Evolutionary conservation across 2,888 invertebrate genomes (phyloP).

Genomic region (Drosophila phalerata): DNA sequence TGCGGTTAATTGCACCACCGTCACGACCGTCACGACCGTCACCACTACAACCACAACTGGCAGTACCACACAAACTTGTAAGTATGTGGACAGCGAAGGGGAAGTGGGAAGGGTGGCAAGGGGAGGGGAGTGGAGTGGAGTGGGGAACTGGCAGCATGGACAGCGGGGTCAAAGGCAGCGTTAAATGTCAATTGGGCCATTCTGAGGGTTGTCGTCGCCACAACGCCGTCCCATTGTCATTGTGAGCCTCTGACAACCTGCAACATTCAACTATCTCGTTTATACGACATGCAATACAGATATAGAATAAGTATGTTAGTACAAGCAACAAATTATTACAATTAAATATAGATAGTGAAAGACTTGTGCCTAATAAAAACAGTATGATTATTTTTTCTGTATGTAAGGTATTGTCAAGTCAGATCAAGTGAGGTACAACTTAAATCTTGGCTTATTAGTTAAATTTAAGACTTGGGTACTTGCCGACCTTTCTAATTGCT

Average conservation of each 20-base stretch:
- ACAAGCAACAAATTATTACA: too few species aligned
- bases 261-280: slow-evolving; percentile 4
- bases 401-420: too few species aligned
- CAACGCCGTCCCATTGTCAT: slow-evolving; percentile 24
- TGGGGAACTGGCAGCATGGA: background rate
- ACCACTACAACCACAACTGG: background rate
- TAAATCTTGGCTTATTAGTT: background rate
- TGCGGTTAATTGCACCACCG: slow-evolving; percentile 75
- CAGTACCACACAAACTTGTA: background rate
- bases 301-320: too few species aligned
- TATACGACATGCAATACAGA: background rate
- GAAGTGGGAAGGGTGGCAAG: background rate
- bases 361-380: too few species aligned
- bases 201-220: slow-evolving; percentile 43
- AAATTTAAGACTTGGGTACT: background rate
- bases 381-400: too few species aligned
- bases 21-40: slow-evolving; percentile 16
- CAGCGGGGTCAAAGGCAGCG: slow-evolving; percentile 65
- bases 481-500: too few species aligned
- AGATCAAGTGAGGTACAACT: too few species aligned
- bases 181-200: slow-evolving; percentile 75
- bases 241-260: slow-evolving; percentile 48
- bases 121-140: background rate
- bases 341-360: too few species aligned
- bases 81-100: background rate